phyloP scores from a whole-genome alignment of 2,888 invertebrate species.

The Sminthurides aquaticus region DNA sequence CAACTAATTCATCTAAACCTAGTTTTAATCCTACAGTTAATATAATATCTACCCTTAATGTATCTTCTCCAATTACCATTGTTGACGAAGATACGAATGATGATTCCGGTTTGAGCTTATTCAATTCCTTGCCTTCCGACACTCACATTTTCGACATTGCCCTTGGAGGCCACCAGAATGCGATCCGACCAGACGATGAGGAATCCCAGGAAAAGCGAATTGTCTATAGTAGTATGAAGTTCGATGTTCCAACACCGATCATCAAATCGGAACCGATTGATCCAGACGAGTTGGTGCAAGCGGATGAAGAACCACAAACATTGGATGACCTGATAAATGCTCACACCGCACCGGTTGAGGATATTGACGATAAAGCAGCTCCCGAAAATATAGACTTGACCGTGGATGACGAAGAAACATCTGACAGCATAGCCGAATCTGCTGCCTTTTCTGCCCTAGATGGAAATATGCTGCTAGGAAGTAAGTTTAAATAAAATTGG shows the following conservation, averaged over 20 bases:
- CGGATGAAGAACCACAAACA: neutral
- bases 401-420: slow-evolving; percentile 23
- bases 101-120: neutral
- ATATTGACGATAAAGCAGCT: neutral
- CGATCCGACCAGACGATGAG: neutral
- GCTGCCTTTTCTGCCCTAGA: slow-evolving; percentile 34
- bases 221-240: slow-evolving; percentile 41
- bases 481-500: neutral
- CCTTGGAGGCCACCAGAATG: slow-evolving; percentile 2
- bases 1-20: neutral
- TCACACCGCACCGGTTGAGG: neutral
- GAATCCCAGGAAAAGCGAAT: slow-evolving; percentile 27
- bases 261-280: slow-evolving; percentile 35
- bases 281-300: slow-evolving; percentile 7
- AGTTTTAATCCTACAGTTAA: neutral
- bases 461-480: slow-evolving; percentile 32
- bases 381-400: slow-evolving; percentile 30
- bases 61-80: slow-evolving; percentile 34
- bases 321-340: slow-evolving; percentile 11
- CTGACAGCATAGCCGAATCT: neutral
- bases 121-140: neutral
- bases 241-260: slow-evolving; percentile 40
- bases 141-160: slow-evolving; percentile 12
- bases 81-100: slow-evolving; percentile 32
- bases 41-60: neutral